Conservation (phyloP, 2,888 invertebrate species). For the Agonum fuliginosum region DNA sequence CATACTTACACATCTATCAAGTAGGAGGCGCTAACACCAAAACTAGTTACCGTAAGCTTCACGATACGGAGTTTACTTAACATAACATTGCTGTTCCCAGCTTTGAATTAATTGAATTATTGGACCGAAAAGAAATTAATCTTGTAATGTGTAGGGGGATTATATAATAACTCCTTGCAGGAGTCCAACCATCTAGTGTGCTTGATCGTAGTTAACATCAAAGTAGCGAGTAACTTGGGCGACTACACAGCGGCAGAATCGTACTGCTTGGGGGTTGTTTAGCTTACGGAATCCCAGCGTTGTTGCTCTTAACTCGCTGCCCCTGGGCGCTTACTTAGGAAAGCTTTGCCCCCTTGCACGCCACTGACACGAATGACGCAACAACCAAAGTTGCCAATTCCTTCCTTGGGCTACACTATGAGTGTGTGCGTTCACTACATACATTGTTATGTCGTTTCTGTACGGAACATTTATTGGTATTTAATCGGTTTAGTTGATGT, state of each 20-base stretch:
- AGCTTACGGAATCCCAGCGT: slow-evolving; percentile 60
- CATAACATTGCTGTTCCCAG: slow-evolving; percentile 71
- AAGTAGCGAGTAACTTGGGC: neutral
- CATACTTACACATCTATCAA: neutral
- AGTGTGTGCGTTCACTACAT: neutral
- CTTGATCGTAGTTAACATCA: neutral
- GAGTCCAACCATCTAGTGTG: neutral
- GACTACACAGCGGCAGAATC: slow-evolving; percentile 32
- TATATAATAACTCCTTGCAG: slow-evolving; percentile 61
- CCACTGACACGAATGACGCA: slow-evolving; percentile 11
- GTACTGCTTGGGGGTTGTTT: slow-evolving; percentile 53
- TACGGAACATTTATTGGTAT: slow-evolving; percentile 50
- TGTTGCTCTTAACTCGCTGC: slow-evolving; percentile 69
- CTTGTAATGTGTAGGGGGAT: slow-evolving; percentile 69
- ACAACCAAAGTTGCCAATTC: slow-evolving; percentile 13
- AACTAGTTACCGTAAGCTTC: slow-evolving; percentile 70
- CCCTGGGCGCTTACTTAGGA: slow-evolving; percentile 67
- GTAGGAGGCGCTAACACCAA: slow-evolving; percentile 68
- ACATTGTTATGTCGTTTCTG: slow-evolving; percentile 32
- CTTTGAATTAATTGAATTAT: slow-evolving; percentile 74
- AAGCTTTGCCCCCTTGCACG: slow-evolving; percentile 50
- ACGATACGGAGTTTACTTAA: slow-evolving; percentile 69
- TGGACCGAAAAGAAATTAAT: slow-evolving; percentile 75
- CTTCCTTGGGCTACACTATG: slow-evolving; percentile 12
- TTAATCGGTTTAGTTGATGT: slow-evolving; percentile 54